Percentiles rank a stretch among this genome's conserved stretches.
Conservation (phyloP, 2,888 invertebrate species). For the Meiosimyza decipiens region DNA sequence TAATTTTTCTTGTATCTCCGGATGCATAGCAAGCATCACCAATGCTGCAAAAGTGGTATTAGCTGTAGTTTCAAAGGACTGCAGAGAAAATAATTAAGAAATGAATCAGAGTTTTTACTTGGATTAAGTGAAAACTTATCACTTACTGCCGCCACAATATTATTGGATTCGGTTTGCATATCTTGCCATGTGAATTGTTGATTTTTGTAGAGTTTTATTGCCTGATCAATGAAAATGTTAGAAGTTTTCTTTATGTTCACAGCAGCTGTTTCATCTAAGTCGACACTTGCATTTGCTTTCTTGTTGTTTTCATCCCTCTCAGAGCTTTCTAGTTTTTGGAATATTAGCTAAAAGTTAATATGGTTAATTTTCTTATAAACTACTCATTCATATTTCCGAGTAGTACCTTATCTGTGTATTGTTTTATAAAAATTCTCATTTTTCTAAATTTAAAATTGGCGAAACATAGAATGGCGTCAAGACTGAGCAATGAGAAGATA, state of each 20-base stretch:
- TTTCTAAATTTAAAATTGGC: background rate
- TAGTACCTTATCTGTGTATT: background rate
- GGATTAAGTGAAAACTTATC: no score
- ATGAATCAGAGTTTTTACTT: no score
- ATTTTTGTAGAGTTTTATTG: conserved; percentile 36
- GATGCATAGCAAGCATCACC: conserved; percentile 43
- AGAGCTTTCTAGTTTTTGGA: background rate
- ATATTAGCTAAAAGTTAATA: background rate
- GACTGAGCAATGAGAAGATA: background rate
- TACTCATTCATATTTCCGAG: no score
- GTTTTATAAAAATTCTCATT: background rate
- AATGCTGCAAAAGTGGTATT: conserved; percentile 35
- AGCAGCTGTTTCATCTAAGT: background rate
- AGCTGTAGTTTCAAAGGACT: conserved; percentile 43
- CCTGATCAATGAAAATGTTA: conserved; percentile 43
- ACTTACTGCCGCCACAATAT: conserved; percentile 41
- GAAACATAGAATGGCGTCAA: background rate
- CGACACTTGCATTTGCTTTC: background rate
- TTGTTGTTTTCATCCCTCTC: background rate
- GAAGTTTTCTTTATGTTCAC: conserved; percentile 34
- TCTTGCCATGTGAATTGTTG: conserved; percentile 41
- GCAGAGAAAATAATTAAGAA: background rate
- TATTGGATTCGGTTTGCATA: conserved; percentile 42
- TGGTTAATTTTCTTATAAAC: no score
- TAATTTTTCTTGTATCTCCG: conserved; percentile 38